phyloP scores from a whole-genome alignment of 2,113 vertebrate genomes.

The Agapornis roseicollis region DNA sequence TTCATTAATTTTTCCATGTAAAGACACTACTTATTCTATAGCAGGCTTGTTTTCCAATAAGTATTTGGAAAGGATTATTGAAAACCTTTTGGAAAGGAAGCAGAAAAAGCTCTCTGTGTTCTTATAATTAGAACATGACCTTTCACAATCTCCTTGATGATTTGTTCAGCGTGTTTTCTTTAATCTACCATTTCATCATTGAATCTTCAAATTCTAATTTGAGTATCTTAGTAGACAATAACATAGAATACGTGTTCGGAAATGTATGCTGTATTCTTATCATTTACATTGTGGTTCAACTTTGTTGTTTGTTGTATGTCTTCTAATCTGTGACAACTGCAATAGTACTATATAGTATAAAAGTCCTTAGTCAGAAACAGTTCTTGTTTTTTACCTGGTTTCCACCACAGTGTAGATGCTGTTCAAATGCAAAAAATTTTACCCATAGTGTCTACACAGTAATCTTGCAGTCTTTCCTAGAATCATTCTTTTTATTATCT shows the following conservation, averaged over 20 bases:
- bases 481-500: not conserved
- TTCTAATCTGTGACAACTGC: not conserved
- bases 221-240: not conserved
- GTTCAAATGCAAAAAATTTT: not conserved
- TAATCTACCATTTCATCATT: not conserved
- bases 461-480: not conserved
- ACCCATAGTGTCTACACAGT: not conserved
- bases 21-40: not conserved
- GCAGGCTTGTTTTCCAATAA: not conserved
- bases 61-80: not conserved
- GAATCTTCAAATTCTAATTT: not conserved
- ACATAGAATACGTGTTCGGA: not conserved
- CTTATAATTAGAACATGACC: not conserved
- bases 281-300: not conserved
- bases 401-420: not conserved
- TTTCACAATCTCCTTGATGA: not conserved
- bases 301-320: not conserved
- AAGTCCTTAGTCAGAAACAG: not conserved
- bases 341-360: rapidly evolving
- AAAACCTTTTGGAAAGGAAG: not conserved
- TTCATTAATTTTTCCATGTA: not conserved
- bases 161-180: not conserved
- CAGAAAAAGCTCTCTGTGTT: not conserved
- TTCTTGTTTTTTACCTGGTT: not conserved
- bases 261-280: not conserved